Evolutionary conservation across 92 coral and sea anemone genomes (phyloP).

Genomic region (Palythoa grandis): DNA sequence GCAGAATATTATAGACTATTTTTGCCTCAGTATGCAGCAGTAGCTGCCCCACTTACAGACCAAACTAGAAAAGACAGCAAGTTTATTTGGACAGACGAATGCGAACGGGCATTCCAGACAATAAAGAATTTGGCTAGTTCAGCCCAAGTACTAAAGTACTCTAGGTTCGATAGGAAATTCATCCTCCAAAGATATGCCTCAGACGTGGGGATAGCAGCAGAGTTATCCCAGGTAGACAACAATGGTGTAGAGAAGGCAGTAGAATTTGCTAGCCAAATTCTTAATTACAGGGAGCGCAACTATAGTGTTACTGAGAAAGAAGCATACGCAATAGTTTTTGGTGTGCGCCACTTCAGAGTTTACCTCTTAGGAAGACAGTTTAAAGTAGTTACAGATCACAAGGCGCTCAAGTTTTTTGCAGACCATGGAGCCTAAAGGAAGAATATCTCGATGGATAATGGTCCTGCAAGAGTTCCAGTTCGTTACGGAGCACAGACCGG

Average conservation of each 20-base stretch:
- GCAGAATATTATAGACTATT: no score
- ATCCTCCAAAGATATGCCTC: constrained; percentile 20
- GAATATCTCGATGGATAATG: not conserved
- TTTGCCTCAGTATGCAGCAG: not conserved
- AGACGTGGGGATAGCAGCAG: constrained; percentile 21
- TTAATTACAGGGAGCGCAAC: not conserved
- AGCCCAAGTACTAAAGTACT: constrained; percentile 33
- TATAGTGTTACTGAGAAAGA: constrained; percentile 18
- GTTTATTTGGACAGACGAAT: constrained; percentile 34
- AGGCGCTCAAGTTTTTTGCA: constrained; percentile 37
- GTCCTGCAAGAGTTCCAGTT: constrained; percentile 50
- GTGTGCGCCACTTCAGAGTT: constrained; percentile 21
- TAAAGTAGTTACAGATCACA: constrained; percentile 25
- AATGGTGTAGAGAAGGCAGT: constrained; percentile 7
- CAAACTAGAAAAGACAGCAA: constrained; percentile 20
- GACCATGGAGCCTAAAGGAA: constrained; percentile 42
- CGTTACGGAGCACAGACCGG: constrained; percentile 13
- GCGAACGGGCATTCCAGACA: not conserved
- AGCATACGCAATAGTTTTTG: not conserved
- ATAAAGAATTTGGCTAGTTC: constrained; percentile 20
- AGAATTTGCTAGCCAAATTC: constrained; percentile 39
- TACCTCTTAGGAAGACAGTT: constrained; percentile 46
- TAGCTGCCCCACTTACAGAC: constrained; percentile 41
- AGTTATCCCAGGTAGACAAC: constrained; percentile 34
- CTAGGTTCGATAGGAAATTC: constrained; percentile 1